Evolutionary conservation across 2,797 vertebrate species (phyloP), one percentile per base, ranked within the genome.

Genomic region (Oreochromis mossambicus): DNA sequence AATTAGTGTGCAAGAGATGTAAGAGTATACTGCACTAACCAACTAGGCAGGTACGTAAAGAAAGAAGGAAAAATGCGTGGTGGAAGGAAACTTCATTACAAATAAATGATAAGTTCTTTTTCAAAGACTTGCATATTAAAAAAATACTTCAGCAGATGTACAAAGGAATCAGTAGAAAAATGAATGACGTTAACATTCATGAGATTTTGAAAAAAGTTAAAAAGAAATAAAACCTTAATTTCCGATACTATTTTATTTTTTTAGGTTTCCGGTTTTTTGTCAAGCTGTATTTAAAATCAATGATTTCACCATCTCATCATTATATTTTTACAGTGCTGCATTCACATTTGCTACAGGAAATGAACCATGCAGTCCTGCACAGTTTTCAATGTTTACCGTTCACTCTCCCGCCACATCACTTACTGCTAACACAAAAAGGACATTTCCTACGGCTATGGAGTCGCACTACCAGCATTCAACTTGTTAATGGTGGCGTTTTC

Each of bases 1-100:
- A 82, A 87, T 93, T 91, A 87, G 83, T 86, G 48, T 36, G 12
- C 77, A 66, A 36, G 29, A 83, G 68, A 87, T 75, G 26, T 50
- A 50, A 50, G 70, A 50, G 10, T 61, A 34, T 73, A 55, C 61
- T 75, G 80, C 86, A 85, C 51, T 58, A 83, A 83, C 78, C 63
- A 82, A 89, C 48, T 61, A 82, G 6, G 52, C 24, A 80, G 79
- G 32, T 11, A 79, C 14, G 19, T 15, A 26, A 77, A 77, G 24
- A 19, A 48, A 43, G n/a, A 50, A 24, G 78, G 13, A 79, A 24
- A 48, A 34, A 48, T 21, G 13, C 1, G n/a, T 9, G 21, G 55
- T 52, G 38, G 6, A 70, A n/a, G 17, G 6, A 79, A 46, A 29
- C 3, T 36, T 3, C 46, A 50, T 61, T 55, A 29, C 19, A 75